Evolutionary conservation across 2,888 invertebrate genomes (phyloP).

Genomic region (Argynnis bischoffii): DNA sequence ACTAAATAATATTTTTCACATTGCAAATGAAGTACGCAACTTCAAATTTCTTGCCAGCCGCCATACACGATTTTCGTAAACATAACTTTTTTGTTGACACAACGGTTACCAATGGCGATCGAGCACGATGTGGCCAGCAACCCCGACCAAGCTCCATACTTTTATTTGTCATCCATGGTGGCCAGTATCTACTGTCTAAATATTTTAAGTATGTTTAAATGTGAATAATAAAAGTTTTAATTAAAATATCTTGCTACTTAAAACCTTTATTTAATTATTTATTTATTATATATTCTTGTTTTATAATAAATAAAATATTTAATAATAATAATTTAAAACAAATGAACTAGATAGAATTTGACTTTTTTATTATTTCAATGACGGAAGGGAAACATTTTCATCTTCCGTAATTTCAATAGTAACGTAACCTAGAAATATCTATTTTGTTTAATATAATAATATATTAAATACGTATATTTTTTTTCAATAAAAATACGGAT

Average conservation of each 20-base stretch:
- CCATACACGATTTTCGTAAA: conserved; percentile 67
- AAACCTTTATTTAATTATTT: not conserved
- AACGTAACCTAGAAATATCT: too few species aligned
- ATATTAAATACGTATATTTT: not conserved
- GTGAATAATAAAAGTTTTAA: too few species aligned
- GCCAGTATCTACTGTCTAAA: conserved; percentile 47
- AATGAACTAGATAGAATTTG: not conserved
- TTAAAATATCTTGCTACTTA: not conserved
- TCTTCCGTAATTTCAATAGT: not conserved
- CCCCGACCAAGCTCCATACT: too few species aligned
- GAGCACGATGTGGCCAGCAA: conserved; percentile 61
- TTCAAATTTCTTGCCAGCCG: conserved; percentile 69
- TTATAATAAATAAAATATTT: not conserved
- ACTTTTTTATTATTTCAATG: not conserved
- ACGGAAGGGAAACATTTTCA: not conserved
- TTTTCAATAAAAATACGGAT: not conserved
- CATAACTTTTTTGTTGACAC: conserved; percentile 75
- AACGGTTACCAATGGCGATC: conserved; percentile 73
- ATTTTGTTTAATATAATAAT: not conserved
- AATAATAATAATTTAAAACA: not conserved
- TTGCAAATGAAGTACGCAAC: conserved; percentile 54
- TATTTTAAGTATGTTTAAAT: not conserved
- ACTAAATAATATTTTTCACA: conserved; percentile 51
- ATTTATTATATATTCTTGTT: not conserved
- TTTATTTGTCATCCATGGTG: too few species aligned